These are phyloP conservation scores for Petrolisthes manimaculis DNA, from an alignment of 2,888 invertebrate genomes.

Conservation along the genomic window DNA sequence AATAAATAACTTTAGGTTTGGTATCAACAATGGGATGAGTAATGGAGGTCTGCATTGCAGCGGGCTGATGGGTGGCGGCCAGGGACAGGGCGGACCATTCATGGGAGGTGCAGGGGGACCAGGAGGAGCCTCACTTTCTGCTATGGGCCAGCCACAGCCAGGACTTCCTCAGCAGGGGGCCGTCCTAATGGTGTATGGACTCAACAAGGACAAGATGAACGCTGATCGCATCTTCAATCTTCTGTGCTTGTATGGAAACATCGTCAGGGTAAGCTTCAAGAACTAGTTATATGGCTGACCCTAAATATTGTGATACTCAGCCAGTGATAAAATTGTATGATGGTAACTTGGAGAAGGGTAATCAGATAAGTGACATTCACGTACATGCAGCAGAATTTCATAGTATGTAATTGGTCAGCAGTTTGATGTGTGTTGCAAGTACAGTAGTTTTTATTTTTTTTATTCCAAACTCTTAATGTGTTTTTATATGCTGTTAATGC, in stretches of 20 bases:
- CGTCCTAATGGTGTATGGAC: slow-evolving; percentile 98
- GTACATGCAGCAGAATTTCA: too few relatives aligned
- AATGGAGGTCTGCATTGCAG: slow-evolving; percentile 62
- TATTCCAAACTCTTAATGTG: too few relatives aligned
- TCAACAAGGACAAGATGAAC: slow-evolving; percentile 93
- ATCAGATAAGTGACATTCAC: too few relatives aligned
- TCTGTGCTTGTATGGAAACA: slow-evolving; percentile 98
- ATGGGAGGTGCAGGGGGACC: slow-evolving; percentile 65
- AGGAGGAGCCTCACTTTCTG: slow-evolving; percentile 51
- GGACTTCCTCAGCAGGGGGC: slow-evolving; percentile 79
- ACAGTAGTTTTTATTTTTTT: too few relatives aligned
- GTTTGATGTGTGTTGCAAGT: too few relatives aligned
- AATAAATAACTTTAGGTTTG: slow-evolving; percentile 41
- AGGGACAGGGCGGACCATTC: slow-evolving; percentile 63
- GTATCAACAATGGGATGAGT: slow-evolving; percentile 58
- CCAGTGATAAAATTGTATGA: too few relatives aligned
- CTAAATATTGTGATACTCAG: too few relatives aligned
- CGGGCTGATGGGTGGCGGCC: slow-evolving; percentile 62
- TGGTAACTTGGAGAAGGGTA: too few relatives aligned
- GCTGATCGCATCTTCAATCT: slow-evolving; percentile 97
- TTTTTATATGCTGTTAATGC: too few relatives aligned
- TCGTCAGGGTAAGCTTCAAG: slow-evolving; percentile 79
- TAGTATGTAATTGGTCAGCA: too few relatives aligned
- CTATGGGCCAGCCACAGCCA: slow-evolving; percentile 66
- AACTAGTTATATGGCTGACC: too few relatives aligned